Percentiles rank a stretch among this genome's conserved stretches.
Conservation (phyloP, 2,113 vertebrate species). For the Tychaedon coryphoeus region DNA sequence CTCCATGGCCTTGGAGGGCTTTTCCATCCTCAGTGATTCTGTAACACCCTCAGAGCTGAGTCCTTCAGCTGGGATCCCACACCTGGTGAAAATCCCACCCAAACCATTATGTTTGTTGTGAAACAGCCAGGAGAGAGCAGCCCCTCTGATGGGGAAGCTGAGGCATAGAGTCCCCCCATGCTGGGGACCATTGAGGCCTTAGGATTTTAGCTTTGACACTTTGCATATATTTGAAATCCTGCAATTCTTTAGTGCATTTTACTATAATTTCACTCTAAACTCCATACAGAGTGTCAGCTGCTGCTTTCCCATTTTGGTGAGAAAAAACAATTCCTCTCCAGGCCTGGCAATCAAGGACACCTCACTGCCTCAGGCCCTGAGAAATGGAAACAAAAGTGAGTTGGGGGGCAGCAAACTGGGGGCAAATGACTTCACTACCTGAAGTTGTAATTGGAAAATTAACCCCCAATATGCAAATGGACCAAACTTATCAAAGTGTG, state of each 20-base stretch:
- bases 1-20: not conserved
- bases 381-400: not conserved
- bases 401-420: not conserved
- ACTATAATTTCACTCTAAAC: not conserved
- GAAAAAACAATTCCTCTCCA: not conserved
- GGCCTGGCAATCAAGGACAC: not conserved
- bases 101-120: not conserved
- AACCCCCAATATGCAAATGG: not conserved
- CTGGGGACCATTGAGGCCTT: too few relatives aligned
- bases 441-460: too few relatives aligned
- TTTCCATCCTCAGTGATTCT: not conserved
- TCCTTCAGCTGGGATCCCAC: not conserved
- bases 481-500: not conserved
- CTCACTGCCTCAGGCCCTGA: not conserved
- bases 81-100: not conserved
- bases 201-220: not conserved
- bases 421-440: not conserved
- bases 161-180: rapidly evolving
- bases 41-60: rapidly evolving
- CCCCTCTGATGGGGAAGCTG: not conserved
- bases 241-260: not conserved
- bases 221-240: not conserved
- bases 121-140: not conserved
- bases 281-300: rapidly evolving
- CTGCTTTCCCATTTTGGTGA: not conserved